Evolutionary conservation across 2,113 vertebrate genomes (phyloP).

Genomic region (Conger conger): DNA sequence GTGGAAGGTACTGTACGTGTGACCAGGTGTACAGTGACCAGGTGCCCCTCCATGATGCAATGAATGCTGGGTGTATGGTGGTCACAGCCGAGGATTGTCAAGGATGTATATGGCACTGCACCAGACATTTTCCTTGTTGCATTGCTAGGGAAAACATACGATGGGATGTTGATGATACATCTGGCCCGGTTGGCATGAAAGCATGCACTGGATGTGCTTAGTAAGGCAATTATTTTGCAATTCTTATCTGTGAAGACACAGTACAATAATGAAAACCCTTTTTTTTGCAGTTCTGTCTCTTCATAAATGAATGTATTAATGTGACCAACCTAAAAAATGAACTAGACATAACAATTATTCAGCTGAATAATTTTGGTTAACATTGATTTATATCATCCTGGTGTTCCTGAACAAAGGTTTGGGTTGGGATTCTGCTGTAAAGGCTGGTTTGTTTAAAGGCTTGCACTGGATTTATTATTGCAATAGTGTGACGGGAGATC

Average conservation of each 20-base stretch:
- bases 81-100: conserved; percentile 1
- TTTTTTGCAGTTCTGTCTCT: neutral
- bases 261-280: neutral
- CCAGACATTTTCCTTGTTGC: neutral
- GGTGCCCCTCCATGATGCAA: neutral
- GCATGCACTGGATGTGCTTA: neutral
- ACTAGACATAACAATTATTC: too few relatives aligned
- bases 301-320: too few relatives aligned
- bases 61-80: neutral
- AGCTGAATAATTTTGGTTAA: neutral
- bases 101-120: neutral
- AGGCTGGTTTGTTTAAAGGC: neutral
- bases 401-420: neutral
- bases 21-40: neutral
- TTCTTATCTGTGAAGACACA: neutral
- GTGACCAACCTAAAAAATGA: too few relatives aligned
- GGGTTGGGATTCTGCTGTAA: neutral
- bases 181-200: neutral
- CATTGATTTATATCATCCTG: neutral
- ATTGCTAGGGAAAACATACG: neutral
- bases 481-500: neutral
- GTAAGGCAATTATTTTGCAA: neutral
- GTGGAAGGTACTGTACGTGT: neutral
- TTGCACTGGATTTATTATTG: neutral
- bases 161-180: neutral